Evolutionary conservation across 2,888 invertebrate genomes (phyloP), one percentile per base, ranked within the genome.

Genomic region (Lutraria lutraria): DNA sequence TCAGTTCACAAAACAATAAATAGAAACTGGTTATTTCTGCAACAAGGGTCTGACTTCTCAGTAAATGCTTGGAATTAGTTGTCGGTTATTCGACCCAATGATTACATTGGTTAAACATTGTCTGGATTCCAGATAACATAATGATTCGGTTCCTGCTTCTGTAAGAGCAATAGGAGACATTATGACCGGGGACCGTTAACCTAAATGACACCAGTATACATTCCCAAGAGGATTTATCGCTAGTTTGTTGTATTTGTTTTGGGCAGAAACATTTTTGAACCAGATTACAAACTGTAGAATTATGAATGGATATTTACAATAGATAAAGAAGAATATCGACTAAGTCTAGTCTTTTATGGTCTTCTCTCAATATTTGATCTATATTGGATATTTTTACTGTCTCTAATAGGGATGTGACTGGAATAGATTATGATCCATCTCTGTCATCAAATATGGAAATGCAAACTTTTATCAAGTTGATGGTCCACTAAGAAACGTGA

Each of bases 301-400:
- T n/a, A 60, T 60, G 60, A 60, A 60, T 60, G 60, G n/a, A 60
- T 60, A 60, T 60, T 60, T 60, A 21, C 60, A n/a, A 21, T 60
- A n/a, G 21, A 60, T 60, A 60, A 60, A 60, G 2, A 60, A n/a
- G 0, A 19, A 21, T 60, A n/a, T n/a, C 21, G 60, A 60, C 21
- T n/a, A n/a, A n/a, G n/a, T n/a, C n/a, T 8, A 21, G 60, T 60
- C 21, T 3, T 8, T 43, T 43, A 43, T 43, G 1, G 60, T n/a
- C 15, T 60, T 6, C 21, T 60, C 21, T 60, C 60, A n/a, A n/a
- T 56, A 56, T 56, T 15, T 56, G 56, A 56, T 56, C 2, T 8
- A 2, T 13, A 56, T 56, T 13, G 12, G 19, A 15, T 56, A 56
- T 56, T 56, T 56, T 43, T 56, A 8, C 56, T 56, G 56, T 56